Base-by-base conservation (phyloP, 2,113 vertebrate genomes). In the cattle (Bos taurus) region DNA sequence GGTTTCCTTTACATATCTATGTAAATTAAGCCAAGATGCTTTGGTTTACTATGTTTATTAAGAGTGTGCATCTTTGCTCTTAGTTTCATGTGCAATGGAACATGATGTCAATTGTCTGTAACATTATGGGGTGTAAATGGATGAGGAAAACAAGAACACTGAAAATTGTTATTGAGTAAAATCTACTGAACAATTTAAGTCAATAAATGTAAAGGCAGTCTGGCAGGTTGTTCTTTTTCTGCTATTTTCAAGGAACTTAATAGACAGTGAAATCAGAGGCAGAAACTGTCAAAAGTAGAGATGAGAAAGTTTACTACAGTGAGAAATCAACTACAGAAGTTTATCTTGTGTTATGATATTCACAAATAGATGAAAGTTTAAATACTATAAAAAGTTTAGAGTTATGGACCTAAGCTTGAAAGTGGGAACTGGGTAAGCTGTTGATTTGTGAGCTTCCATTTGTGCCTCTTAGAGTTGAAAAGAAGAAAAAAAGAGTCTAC, bases 91-190 rank as follows among this genome's bases (percentile, higher is more conserved):
- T 83, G 28, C 16, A 87, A 64, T 43, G 7, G 50, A 64, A 77
- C 3, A 81, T 64, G 16, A 64, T 87, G 21, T 81, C 81, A 93
- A 46, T 60, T 71, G 17, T 88, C 46, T 80, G 30, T 80, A 90
- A 62, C 19, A 85, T 52, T 86, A 60, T 28, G 23, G 12, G 67
- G 15, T 82, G 1, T 80, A 64, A 96, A 48, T 13, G 1, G n/a
- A 57, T 85, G 74, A 90, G 7, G 7, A 91, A 90, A 90, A 94
- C 23, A 59, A 90, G 67, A 74, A 96, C 92, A 86, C 30, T 74
- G 15, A 28, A 97, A 95, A 88, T 16, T 52, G 26, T 67, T 96
- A 94, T 40, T 84, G 56, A 94, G 17, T 88, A 74, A 97, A 71
- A 46, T 59, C 74, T 88, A 43, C 21, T 92, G 46, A 93, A 85